Evolutionary conservation across 2,888 invertebrate species (phyloP).

Genomic region (Acleris laterana): DNA sequence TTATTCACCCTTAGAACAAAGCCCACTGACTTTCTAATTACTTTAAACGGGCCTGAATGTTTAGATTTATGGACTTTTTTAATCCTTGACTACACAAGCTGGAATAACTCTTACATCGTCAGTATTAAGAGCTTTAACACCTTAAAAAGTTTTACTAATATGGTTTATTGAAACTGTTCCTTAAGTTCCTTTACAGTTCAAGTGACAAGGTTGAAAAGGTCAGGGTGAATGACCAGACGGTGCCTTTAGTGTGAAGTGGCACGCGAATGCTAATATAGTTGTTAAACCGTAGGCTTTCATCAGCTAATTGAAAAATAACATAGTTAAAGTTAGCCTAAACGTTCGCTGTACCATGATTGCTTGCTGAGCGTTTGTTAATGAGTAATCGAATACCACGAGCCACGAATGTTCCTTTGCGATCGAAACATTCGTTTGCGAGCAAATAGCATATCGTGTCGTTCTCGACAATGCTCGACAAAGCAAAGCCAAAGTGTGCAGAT

Average conservation of each 20-base stretch:
- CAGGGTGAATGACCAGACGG: constrained; percentile 66
- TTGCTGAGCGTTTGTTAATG: too few relatives aligned
- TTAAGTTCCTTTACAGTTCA: constrained; percentile 63
- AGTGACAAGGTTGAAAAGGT: constrained; percentile 72
- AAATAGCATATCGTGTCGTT: too few relatives aligned
- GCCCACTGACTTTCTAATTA: constrained; percentile 71
- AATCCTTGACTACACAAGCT: constrained; percentile 40
- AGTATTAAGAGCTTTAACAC: constrained; percentile 36
- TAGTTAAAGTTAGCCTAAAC: too few relatives aligned
- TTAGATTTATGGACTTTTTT: constrained; percentile 57
- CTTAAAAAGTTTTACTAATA: constrained; percentile 61
- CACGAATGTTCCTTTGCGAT: too few relatives aligned
- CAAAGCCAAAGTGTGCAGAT: too few relatives aligned
- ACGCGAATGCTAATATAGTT: constrained; percentile 52
- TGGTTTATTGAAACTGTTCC: constrained; percentile 64
- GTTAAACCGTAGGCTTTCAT: constrained; percentile 45
- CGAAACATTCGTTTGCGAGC: too few relatives aligned
- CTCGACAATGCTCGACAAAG: too few relatives aligned
- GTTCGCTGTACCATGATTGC: too few relatives aligned
- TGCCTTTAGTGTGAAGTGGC: constrained; percentile 55
- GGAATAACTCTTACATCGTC: constrained; percentile 33
- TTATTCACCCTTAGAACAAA: constrained; percentile 58
- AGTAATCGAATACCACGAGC: too few relatives aligned
- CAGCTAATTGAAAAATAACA: constrained; percentile 43
- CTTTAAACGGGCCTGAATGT: constrained; percentile 56